Base-by-base conservation (phyloP, 2,797 vertebrate species). In the Chrosomus eos region DNA sequence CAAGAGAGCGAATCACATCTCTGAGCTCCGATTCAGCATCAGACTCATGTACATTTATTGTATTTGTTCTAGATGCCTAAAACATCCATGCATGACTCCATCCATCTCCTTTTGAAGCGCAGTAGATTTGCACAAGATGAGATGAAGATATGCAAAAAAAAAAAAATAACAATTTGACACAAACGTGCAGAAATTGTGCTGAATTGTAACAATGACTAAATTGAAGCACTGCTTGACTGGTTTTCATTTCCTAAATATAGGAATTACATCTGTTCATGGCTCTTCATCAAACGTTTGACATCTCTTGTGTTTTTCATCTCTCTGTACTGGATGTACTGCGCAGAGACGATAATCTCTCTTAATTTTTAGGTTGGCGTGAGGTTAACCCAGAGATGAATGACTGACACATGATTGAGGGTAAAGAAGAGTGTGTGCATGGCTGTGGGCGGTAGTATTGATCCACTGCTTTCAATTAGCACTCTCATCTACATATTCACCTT, bases 51-150 rank as follows among this genome's bases (percentile, higher is more conserved):
- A 91, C 93, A 95, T 96, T 95, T 94, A 94, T 95, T 94, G 94
- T 91, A 74, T 94, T 93, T 95, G 92, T 91, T 93, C 88, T 89
- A 88, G 89, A 90, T 92, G 82, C 86, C 90, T 94, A 90, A 95
- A 93, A 95, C 94, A 93, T 77, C 93, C 94, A 95, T 93, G 94
- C 95, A 93, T 95, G 93, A 95, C 94, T 93, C 92, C 92, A 95
- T 95, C 92, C 89, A 95, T 95, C 95, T 95, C 93, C 91, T 91
- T 93, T 94, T 92, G 90, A 88, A 91, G 85, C 79, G 38, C 87
- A 89, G 91, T 90, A 90, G 86, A 90, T 87, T 89, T 94, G 92
- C 83, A 28, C 72, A 36, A 87, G 85, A 87, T 91, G 89, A 94
- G 91, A 95, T 94, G 89, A 93, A 93, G 93, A 91, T 90, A 92